Percentiles rank a stretch among this genome's conserved stretches.
Evolutionary conservation across 1,140 invertebrate genomes (phyloP).

Genomic region (Platorchestia sp.): DNA sequence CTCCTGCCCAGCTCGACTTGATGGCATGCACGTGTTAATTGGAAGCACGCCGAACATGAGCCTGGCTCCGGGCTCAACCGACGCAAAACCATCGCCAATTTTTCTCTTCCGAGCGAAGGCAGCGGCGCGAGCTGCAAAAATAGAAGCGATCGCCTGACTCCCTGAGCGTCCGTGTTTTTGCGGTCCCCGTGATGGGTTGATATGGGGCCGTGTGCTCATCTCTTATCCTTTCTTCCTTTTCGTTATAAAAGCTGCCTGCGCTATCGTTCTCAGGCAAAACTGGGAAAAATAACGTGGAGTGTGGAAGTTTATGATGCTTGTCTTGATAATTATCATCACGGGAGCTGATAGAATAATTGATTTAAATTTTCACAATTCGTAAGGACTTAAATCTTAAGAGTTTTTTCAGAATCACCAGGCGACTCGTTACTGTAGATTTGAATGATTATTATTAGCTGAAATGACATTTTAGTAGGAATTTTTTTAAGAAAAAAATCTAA

Average conservation of each 20-base stretch:
- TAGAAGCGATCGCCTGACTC: conserved; percentile 12
- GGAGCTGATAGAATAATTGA: background rate
- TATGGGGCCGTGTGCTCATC: background rate
- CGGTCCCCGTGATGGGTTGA: background rate
- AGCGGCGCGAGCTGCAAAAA: background rate
- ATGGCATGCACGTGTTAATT: conserved; percentile 50
- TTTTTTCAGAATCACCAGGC: background rate
- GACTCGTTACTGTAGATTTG: background rate
- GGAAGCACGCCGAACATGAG: conserved; percentile 35
- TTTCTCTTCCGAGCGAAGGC: background rate
- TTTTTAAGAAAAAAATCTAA: background rate
- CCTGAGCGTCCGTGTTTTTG: conserved; percentile 26
- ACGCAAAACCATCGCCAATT: conserved; percentile 25
- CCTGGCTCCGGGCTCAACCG: background rate
- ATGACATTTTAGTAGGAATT: background rate
- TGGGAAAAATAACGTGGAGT: background rate
- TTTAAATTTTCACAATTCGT: background rate
- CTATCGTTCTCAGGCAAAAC: background rate
- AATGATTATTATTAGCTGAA: background rate
- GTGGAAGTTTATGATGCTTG: background rate
- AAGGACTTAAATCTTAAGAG: background rate
- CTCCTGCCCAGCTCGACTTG: background rate
- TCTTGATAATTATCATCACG: background rate
- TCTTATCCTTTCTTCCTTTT: background rate
- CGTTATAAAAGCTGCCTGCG: background rate